Evolutionary conservation across 2,888 invertebrate genomes (phyloP).

Genomic region (Cheilosia variabilis): DNA sequence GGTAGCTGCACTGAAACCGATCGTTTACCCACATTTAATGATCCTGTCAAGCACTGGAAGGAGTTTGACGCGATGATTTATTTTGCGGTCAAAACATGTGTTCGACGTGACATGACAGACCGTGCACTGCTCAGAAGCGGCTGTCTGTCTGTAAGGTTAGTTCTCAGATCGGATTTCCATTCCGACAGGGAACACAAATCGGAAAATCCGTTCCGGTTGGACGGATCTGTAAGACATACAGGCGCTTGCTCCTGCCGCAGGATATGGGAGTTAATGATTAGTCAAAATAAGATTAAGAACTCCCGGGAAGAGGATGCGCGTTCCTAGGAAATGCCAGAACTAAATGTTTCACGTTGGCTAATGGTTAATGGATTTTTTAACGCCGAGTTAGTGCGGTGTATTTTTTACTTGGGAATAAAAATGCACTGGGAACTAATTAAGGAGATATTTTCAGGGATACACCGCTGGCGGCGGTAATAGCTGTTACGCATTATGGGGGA

Average conservation of each 20-base stretch:
- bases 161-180: constrained; percentile 64
- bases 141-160: constrained; percentile 65
- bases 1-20: constrained; percentile 74
- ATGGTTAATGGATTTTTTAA: constrained; percentile 65
- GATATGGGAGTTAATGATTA: constrained; percentile 76
- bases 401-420: constrained; percentile 7
- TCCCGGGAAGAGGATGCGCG: constrained; percentile 25
- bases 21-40: constrained; percentile 78
- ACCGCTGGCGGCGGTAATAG: background rate
- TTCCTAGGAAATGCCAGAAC: constrained; percentile 51
- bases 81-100: constrained; percentile 84
- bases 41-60: constrained; percentile 74
- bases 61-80: constrained; percentile 82
- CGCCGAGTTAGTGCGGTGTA: constrained; percentile 51
- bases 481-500: background rate
- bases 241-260: constrained; percentile 66
- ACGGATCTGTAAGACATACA: constrained; percentile 57
- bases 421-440: constrained; percentile 8
- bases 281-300: constrained; percentile 76
- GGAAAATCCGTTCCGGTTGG: constrained; percentile 68
- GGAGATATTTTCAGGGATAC: constrained; percentile 19
- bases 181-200: constrained; percentile 36
- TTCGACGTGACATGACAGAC: constrained; percentile 84
- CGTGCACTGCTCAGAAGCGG: constrained; percentile 41
- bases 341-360: constrained; percentile 50